These are phyloP conservation scores for Ceryle rudis DNA, from an alignment of 2,797 vertebrate species.

Conservation along the genomic window DNA sequence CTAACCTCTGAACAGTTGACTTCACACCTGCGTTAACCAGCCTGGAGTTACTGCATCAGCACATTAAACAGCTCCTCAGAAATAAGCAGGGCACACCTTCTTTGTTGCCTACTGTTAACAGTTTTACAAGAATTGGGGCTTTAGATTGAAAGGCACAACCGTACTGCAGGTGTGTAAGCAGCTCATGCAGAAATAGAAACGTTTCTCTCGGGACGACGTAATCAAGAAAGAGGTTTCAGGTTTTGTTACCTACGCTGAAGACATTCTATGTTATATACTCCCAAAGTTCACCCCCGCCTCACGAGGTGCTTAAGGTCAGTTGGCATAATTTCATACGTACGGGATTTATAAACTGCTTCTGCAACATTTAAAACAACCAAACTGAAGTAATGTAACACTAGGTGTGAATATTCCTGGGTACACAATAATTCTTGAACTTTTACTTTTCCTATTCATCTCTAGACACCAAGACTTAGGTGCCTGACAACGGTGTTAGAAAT, in stretches of 20 bases:
- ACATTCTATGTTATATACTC: neutral
- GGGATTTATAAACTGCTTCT: neutral
- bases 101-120: neutral
- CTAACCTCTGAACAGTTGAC: neutral
- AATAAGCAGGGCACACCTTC: neutral
- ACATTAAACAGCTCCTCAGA: neutral
- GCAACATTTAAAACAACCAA: neutral
- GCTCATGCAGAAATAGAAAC: neutral
- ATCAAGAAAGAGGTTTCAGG: neutral
- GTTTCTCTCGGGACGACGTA: neutral
- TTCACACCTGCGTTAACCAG: neutral
- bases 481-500: neutral
- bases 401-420: too few species aligned
- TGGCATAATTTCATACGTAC: neutral
- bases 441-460: neutral
- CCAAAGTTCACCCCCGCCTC: neutral
- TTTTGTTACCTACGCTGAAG: neutral
- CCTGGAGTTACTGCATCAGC: neutral
- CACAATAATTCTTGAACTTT: neutral
- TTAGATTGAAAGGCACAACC: neutral
- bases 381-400: neutral
- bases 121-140: neutral
- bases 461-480: neutral
- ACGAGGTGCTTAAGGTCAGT: neutral
- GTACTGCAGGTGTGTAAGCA: neutral